A percentile compares a stretch with the other conserved stretches of the same genome.
These are phyloP conservation scores for Agraylea sexmaculata DNA, from an alignment of 1,140 invertebrate genomes.

Conservation along the genomic window DNA sequence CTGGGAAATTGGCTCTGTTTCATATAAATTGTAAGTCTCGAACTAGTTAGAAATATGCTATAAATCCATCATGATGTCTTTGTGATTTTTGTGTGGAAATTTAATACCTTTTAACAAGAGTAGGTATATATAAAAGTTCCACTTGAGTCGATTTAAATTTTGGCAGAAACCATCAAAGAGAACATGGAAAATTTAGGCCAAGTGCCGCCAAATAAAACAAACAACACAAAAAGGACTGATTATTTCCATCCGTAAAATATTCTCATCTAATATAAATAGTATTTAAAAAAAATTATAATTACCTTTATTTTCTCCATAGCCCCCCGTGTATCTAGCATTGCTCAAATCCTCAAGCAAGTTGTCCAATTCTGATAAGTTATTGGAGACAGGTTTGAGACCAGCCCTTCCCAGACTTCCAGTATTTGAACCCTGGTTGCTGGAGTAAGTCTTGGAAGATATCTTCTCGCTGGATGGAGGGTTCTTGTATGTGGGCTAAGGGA, in stretches of 20 bases:
- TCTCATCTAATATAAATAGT: not conserved
- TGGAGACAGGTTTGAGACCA: constrained; percentile 41
- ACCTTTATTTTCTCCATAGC: constrained; percentile 32
- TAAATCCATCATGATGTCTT: too few species aligned
- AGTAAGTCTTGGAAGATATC: constrained; percentile 26
- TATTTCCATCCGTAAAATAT: not conserved
- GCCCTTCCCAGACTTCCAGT: constrained; percentile 29
- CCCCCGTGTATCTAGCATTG: constrained; percentile 58
- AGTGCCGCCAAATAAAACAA: not conserved
- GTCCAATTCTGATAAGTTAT: constrained; percentile 84
- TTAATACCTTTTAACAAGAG: not conserved
- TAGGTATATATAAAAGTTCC: not conserved
- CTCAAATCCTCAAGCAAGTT: constrained; percentile 84
- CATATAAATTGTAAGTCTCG: too few species aligned
- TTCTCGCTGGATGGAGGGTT: constrained; percentile 33
- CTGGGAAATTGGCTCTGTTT: too few species aligned
- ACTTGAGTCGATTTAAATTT: not conserved
- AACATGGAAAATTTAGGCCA: constrained; percentile 4
- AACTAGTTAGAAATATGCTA: too few species aligned
- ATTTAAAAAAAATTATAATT: constrained; percentile 4
- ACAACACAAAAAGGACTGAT: not conserved
- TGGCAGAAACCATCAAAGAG: too few species aligned
- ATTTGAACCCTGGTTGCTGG: constrained; percentile 23
- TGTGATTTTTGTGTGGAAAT: too few species aligned
- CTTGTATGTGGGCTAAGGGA: constrained; percentile 37